Base-by-base conservation (phyloP, 2,888 invertebrate species). In the Drosophila lacicola region DNA sequence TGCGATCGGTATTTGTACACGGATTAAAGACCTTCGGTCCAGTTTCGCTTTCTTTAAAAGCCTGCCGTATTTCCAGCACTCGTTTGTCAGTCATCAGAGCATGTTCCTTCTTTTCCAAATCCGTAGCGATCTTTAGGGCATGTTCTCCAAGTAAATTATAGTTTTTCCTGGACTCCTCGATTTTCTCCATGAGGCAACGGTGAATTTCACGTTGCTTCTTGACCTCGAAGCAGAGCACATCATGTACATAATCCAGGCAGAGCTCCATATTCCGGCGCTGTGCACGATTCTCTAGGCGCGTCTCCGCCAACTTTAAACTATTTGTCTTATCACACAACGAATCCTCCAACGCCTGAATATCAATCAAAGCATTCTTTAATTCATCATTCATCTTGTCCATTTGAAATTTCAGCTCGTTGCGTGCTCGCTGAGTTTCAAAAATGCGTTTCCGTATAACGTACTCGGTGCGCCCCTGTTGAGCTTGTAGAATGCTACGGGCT, bases 331-430 rank as follows among this genome's bases (percentile, higher is more conserved):
- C 96, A 8, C 94, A 92, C 54, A 97, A 93, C 3, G 97, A 95
- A 74, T 95, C 95, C 73, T 96, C 96, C 57, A 98, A 92, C 0
- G 94, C 94, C 66, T 94, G 93, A 54, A 98, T 95, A 92, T 98
- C 98, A 44, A 94, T 94, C 57, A 94, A 93, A 10, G 97, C 93
- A 84, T 95, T 95, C 62, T 96, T 96, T 95, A 98, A 97, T 93
- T 98, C 98, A 71, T 95, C 95, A 86, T 95, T 94, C 94, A 96
- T 95, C 95, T 92, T 93, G 14, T 82, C 58, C 62, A 90, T 95
- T 93, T 98, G 98, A 97, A 97, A 98, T 78, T 97, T 95, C 25
- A 98, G 93, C 90, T 98, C 98, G 89, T 97, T 97, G 69, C 96
- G 94, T 0, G 96, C 96, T 69, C 96, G 94, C 88, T 96, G 96